phyloP scores from a whole-genome alignment of 2,888 invertebrate genomes.

The Drosophila nigricruria region DNA sequence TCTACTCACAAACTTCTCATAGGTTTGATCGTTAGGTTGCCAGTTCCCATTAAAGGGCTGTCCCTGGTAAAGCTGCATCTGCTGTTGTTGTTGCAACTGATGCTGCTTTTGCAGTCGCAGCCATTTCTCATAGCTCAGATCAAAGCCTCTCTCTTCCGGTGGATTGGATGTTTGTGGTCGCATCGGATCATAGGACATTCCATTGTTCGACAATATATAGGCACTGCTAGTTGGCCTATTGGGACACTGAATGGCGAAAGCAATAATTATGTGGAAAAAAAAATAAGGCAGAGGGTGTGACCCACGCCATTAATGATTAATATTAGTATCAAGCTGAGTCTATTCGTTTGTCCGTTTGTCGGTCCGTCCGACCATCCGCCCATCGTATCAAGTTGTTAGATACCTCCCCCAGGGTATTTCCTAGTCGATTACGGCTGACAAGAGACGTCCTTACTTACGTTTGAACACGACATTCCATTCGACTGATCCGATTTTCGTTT shows the following conservation, averaged over 20 bases:
- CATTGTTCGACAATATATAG: neutral
- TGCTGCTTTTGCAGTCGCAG: constrained; percentile 21
- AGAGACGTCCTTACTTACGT: neutral
- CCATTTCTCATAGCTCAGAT: constrained; percentile 24
- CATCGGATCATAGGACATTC: neutral
- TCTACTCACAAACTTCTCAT: constrained; percentile 40
- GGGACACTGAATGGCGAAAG: neutral
- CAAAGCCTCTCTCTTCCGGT: constrained; percentile 10
- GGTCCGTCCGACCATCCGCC: no score
- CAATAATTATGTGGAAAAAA: neutral
- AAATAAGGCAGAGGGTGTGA: no score
- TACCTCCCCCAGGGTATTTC: neutral
- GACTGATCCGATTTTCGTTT: neutral
- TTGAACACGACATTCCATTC: neutral
- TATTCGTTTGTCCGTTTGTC: no score
- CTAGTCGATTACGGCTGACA: neutral
- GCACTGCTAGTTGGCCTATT: neutral
- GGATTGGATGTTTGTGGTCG: neutral
- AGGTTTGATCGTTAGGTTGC: constrained; percentile 7
- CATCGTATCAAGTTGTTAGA: no score
- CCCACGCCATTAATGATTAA: no score
- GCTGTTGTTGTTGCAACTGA: constrained; percentile 8
- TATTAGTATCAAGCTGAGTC: neutral
- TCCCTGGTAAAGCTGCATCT: neutral
- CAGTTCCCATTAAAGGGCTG: neutral